Base-by-base conservation (phyloP, 2,888 invertebrate species). In the Drosophila affinis region DNA sequence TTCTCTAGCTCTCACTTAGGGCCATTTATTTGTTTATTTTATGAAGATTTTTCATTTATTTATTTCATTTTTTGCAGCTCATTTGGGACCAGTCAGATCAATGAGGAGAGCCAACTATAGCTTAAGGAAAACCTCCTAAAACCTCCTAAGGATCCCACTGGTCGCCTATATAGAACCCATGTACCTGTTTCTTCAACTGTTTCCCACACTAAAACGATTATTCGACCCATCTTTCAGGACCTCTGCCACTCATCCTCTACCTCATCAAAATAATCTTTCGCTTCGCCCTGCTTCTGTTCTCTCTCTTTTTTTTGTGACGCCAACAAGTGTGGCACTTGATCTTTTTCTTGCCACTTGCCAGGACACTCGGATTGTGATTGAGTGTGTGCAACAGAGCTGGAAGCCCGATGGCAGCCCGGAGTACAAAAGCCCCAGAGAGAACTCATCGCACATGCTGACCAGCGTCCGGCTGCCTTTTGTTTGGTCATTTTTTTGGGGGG, bases 301-400 rank as follows among this genome's bases (percentile, higher is more conserved):
- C 12, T n/a, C n/a, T 10, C 10, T 12, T 45, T 69, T 79, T 81
- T 81, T 72, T 81, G 75, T 78, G 85, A 87, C 87, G 78, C 87
- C 88, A 84, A 84, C 87, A 86, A 86, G 85, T 88, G 88, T 78
- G 77, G 74, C 87, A 88, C 87, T 86, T 87, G 85, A 88, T 86
- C 76, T 76, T 81, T 72, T 81, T 76, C 85, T 77, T 77, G 74
- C 72, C 81, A 82, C 82, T 79, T 73, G 63, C 65, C 57, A 68
- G 63, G 59, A 58, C 68, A 76, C 63, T 72, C 59, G 60, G 62
- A 72, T 63, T 53, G 69, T 72, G 63, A 83, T 79, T 72, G 86
- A 81, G 77, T 78, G 61, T 72, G 71, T 79, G 70, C 67, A 69
- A 60, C 55, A 32, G 60, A 59, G 72, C 67, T 62, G 71, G 52